These are phyloP conservation scores for Zaprionus gabonicus DNA, from an alignment of 1,140 invertebrate species.

Conservation along the genomic window DNA sequence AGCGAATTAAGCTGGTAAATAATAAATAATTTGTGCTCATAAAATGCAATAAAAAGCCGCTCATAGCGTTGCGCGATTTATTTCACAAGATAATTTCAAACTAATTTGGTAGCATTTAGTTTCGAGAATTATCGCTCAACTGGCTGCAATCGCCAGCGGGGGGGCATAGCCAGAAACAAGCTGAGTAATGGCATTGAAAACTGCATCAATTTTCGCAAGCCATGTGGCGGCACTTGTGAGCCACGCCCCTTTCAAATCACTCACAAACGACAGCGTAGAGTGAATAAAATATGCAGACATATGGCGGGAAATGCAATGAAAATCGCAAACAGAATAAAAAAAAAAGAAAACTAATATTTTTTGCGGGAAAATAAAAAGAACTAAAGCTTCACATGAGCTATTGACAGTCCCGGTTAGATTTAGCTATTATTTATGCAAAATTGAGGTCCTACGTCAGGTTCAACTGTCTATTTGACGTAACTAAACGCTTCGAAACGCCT, in stretches of 20 bases:
- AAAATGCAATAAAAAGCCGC: conserved; percentile 77
- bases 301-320: conserved; percentile 42
- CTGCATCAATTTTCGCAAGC: conserved; percentile 69
- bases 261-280: conserved; percentile 49
- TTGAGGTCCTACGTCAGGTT: neutral
- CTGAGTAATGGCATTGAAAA: conserved; percentile 80
- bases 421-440: conserved; percentile 1
- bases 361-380: neutral
- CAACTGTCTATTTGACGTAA: neutral
- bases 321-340: neutral
- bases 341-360: neutral
- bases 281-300: conserved; percentile 64
- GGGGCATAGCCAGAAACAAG: conserved; percentile 17
- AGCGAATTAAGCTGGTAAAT: conserved; percentile 75
- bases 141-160: conserved; percentile 11
- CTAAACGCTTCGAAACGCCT: conserved; percentile 23
- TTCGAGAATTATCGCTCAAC: conserved; percentile 62
- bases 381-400: neutral
- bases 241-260: conserved; percentile 70
- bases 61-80: conserved; percentile 65
- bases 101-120: conserved; percentile 82
- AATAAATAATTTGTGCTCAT: conserved; percentile 80
- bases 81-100: conserved; percentile 72
- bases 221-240: conserved; percentile 8
- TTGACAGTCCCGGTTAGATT: neutral